These are phyloP conservation scores for Prunella strophiata DNA, from an alignment of 2,797 vertebrate species.

Conservation along the genomic window DNA sequence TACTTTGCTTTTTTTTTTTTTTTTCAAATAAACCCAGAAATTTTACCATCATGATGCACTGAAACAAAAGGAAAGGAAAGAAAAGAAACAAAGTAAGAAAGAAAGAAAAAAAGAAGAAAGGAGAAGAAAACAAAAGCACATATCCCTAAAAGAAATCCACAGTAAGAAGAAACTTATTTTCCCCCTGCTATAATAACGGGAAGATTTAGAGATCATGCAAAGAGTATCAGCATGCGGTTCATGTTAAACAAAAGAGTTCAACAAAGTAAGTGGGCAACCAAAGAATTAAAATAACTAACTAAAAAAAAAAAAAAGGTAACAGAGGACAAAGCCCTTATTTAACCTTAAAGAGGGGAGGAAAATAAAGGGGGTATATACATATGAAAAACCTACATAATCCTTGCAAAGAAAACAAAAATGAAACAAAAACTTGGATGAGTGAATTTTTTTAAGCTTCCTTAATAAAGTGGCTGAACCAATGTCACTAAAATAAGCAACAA, in stretches of 20 bases:
- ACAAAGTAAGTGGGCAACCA: constrained; percentile 75
- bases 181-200: constrained; percentile 83
- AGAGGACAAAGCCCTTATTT: constrained; percentile 73
- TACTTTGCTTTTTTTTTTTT: constrained; percentile 33
- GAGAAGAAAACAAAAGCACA: constrained; percentile 81
- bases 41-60: constrained; percentile 86
- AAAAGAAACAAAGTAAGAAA: constrained; percentile 44
- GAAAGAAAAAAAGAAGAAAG: constrained; percentile 23
- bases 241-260: constrained; percentile 79
- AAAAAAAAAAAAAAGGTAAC: constrained; percentile 73
- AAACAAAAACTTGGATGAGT: constrained; percentile 78
- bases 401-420: constrained; percentile 74
- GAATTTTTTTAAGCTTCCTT: constrained; percentile 67
- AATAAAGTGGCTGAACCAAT: constrained; percentile 82
- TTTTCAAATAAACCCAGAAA: constrained; percentile 73
- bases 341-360: constrained; percentile 75
- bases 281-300: constrained; percentile 68
- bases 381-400: constrained; percentile 62
- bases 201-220: constrained; percentile 93
- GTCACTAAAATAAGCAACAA: constrained; percentile 78
- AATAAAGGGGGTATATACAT: not conserved
- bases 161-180: constrained; percentile 82
- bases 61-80: constrained; percentile 81
- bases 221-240: constrained; percentile 91
- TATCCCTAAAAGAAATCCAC: constrained; percentile 86